Conservation (phyloP, 2,888 invertebrate genomes). For the Trichogramma evanescens region DNA sequence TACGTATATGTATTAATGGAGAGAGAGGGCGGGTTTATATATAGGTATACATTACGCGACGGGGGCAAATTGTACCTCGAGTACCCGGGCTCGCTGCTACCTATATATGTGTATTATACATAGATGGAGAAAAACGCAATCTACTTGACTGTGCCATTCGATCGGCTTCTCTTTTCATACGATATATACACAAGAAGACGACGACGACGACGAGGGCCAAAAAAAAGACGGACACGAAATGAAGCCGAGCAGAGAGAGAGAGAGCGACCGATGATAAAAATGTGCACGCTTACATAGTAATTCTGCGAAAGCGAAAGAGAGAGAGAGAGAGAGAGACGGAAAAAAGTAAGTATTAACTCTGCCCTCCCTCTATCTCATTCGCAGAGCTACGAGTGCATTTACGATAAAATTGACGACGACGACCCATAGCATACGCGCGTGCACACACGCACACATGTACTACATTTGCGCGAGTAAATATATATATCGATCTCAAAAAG, state of each 20-base stretch:
- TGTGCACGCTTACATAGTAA: no score
- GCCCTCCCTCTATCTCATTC: not conserved
- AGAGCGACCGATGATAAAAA: not conserved
- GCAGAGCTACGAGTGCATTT: not conserved
- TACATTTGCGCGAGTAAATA: no score
- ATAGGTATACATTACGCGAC: no score
- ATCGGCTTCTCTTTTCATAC: no score
- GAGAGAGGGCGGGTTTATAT: not conserved
- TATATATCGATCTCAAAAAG: no score
- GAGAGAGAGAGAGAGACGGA: not conserved
- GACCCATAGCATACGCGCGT: not conserved
- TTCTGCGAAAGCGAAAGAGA: conserved; percentile 2
- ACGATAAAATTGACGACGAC: conserved; percentile 9
- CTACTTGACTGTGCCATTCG: no score
- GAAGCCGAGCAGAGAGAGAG: not conserved
- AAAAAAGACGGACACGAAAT: conserved; percentile 7
- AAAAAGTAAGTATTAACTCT: conserved; percentile 11
- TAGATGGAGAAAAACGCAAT: no score
- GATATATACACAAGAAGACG: not conserved
- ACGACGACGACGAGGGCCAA: conserved; percentile 2
- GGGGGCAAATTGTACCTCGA: no score
- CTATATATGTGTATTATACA: no score
- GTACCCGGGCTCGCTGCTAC: no score
- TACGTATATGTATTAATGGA: not conserved
- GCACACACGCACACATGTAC: not conserved